Evolutionary conservation across 2,113 vertebrate genomes (phyloP).

Genomic region (Recurvirostra avosetta): DNA sequence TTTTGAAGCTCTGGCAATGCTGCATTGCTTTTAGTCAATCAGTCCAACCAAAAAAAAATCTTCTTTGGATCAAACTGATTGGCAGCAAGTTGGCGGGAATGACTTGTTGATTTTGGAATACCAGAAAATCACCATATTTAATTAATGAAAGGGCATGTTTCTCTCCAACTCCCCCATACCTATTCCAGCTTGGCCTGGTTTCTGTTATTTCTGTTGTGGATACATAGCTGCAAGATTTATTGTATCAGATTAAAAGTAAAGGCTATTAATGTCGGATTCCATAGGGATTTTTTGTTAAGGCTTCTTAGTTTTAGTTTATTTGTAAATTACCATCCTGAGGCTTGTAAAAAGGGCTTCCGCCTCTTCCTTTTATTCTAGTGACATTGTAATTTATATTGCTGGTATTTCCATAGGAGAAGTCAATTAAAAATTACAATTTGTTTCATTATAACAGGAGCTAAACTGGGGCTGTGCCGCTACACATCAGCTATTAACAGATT

Average conservation of each 20-base stretch:
- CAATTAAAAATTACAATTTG: slow-evolving; percentile 34
- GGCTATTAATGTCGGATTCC: slow-evolving; percentile 31
- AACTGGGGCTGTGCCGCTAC: neutral
- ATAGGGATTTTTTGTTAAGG: neutral
- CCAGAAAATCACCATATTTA: slow-evolving; percentile 10
- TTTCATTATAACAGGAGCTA: slow-evolving; percentile 7
- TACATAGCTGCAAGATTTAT: slow-evolving; percentile 44
- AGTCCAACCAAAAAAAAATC: neutral
- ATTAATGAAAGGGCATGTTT: neutral
- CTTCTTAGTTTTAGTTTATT: slow-evolving; percentile 32
- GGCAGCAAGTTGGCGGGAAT: neutral
- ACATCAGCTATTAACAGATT: neutral
- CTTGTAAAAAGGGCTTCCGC: slow-evolving; percentile 14
- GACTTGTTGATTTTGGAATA: neutral
- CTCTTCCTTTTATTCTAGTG: neutral
- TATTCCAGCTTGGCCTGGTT: neutral
- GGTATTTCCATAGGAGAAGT: slow-evolving; percentile 17
- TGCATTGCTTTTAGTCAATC: neutral
- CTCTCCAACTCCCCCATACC: neutral
- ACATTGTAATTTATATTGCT: slow-evolving; percentile 19
- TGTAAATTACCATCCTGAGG: slow-evolving; percentile 43
- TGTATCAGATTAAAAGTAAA: slow-evolving; percentile 43
- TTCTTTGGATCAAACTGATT: neutral
- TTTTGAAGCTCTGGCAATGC: neutral
- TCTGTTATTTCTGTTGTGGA: slow-evolving; percentile 13